Evolutionary conservation across 30 jellyfish, hydroid and myxozoan genomes (phyloP).

Genomic region (Haliclystus octoradiatus): DNA sequence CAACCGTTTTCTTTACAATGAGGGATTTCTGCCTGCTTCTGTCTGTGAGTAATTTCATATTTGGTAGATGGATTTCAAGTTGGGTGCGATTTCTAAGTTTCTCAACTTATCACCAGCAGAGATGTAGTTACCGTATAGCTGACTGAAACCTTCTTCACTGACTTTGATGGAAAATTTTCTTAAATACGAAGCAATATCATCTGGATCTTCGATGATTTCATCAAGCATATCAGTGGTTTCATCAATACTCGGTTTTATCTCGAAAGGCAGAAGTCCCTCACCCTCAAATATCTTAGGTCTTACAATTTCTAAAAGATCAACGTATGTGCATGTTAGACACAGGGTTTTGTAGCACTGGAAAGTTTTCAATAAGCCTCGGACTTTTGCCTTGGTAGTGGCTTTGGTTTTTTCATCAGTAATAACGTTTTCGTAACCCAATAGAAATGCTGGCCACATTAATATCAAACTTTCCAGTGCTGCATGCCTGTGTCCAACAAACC

Average conservation of each 20-base stretch:
- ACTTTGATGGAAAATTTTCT: background rate
- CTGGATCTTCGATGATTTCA: conserved; percentile 12
- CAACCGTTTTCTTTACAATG: background rate
- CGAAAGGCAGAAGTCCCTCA: conserved; percentile 29
- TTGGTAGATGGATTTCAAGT: background rate
- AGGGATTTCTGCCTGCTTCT: background rate
- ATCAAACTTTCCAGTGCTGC: conserved; percentile 29
- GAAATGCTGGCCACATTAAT: conserved; percentile 58
- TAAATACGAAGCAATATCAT: background rate
- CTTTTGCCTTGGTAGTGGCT: conserved; percentile 13
- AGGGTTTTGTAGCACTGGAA: conserved; percentile 27
- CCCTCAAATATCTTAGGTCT: conserved; percentile 47
- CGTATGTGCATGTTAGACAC: conserved; percentile 32
- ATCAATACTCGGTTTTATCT: conserved; percentile 14
- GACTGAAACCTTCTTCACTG: background rate
- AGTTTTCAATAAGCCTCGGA: conserved; percentile 22
- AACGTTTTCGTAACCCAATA: conserved; percentile 37
- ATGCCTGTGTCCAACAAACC: conserved; percentile 52
- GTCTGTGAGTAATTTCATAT: background rate
- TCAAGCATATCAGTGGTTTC: conserved; percentile 24
- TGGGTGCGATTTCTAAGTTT: background rate
- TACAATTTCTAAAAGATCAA: conserved; percentile 32
- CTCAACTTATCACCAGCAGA: background rate
- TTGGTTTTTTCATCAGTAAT: background rate
- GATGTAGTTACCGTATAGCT: background rate